phyloP scores from a whole-genome alignment of 2,888 invertebrate genomes.

The Dicranocentrus wangi region DNA sequence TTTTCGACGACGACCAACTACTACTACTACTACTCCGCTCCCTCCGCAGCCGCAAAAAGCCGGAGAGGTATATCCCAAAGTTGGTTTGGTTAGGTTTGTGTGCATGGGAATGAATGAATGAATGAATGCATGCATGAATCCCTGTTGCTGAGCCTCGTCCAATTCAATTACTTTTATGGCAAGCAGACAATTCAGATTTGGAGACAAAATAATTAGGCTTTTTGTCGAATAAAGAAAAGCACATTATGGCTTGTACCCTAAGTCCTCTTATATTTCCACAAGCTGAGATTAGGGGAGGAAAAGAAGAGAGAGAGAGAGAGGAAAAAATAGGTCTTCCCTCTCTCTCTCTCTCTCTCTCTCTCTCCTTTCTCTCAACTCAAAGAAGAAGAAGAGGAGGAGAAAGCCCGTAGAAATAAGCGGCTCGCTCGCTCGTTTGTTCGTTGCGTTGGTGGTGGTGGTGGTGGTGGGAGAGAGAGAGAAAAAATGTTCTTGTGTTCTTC shows the following conservation, averaged over 20 bases:
- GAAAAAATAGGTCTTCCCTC: not conserved
- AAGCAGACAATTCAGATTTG: conserved; percentile 55
- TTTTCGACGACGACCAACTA: no score
- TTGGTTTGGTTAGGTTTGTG: no score
- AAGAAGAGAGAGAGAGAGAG: not conserved
- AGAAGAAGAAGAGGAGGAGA: no score
- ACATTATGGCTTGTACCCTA: conserved; percentile 12
- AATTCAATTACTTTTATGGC: conserved; percentile 66
- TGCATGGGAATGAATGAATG: no score
- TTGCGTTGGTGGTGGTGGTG: not conserved
- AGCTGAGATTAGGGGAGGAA: conserved; percentile 43
- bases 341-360: not conserved
- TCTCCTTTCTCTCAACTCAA: no score
- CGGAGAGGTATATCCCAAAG: no score
- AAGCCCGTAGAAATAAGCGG: no score
- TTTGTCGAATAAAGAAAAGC: conserved; percentile 30
- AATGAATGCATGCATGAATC: no score
- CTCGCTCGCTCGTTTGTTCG: not conserved
- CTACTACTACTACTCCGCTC: no score
- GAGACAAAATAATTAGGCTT: conserved; percentile 54
- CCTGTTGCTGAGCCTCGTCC: conserved; percentile 56
- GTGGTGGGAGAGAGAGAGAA: no score
- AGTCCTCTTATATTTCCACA: not conserved
- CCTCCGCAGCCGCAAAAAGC: no score
- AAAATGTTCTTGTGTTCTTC: no score